Conservation (phyloP, 1,140 invertebrate genomes). For the Pollicipes pollicipes region DNA sequence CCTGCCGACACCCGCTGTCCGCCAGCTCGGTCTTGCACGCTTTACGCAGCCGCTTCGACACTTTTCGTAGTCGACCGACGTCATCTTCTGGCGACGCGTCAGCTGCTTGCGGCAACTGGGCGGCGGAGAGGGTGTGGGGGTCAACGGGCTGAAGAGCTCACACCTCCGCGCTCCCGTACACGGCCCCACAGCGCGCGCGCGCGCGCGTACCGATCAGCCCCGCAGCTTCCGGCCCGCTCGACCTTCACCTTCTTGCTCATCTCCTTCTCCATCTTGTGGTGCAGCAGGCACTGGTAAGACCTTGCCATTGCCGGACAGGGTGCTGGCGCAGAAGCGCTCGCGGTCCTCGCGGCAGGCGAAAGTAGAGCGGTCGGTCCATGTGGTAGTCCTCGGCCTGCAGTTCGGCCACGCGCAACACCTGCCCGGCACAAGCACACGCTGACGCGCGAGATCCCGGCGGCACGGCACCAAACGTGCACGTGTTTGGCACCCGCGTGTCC, state of each 20-base stretch:
- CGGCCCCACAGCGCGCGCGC: too few relatives aligned
- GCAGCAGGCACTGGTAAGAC: conserved; percentile 85
- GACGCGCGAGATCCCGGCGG: too few relatives aligned
- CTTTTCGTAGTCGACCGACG: conserved; percentile 34
- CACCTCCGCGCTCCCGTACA: too few relatives aligned
- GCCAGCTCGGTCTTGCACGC: conserved; percentile 22
- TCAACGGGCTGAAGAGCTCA: too few relatives aligned
- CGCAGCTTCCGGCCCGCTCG: too few relatives aligned
- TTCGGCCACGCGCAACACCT: conserved; percentile 67
- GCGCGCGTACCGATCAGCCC: too few relatives aligned
- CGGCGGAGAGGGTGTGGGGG: conserved; percentile 19
- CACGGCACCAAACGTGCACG: too few relatives aligned
- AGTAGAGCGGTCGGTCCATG: conserved; percentile 69
- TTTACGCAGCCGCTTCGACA: conserved; percentile 30
- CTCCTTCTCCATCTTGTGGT: conserved; percentile 56
- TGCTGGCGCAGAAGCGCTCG: conserved; percentile 36
- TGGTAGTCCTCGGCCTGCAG: conserved; percentile 81
- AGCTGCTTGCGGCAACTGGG: conserved; percentile 35
- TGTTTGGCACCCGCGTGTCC: too few relatives aligned
- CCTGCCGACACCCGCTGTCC: neutral
- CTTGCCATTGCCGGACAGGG: conserved; percentile 40
- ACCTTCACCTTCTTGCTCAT: conserved; percentile 36
- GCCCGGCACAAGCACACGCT: conserved; percentile 18
- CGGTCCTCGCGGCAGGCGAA: conserved; percentile 75
- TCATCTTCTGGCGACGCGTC: conserved; percentile 30